phyloP scores from a whole-genome alignment of 2,113 vertebrate species.

The Isichthys henryi region DNA sequence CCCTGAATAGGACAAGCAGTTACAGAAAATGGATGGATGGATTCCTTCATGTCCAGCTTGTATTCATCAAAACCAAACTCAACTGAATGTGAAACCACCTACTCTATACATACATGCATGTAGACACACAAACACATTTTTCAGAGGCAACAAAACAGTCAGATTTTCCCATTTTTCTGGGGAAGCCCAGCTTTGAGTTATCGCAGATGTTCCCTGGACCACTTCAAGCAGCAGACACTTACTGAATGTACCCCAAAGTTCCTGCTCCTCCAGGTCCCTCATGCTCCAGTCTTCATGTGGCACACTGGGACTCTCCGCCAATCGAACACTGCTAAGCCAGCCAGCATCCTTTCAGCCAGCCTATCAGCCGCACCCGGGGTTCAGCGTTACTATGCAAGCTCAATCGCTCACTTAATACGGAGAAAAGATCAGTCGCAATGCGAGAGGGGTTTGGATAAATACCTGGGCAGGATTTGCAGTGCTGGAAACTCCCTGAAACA shows the following conservation, averaged over 20 bases:
- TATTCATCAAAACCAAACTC: conserved; percentile 29
- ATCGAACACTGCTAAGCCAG: conserved; percentile 23
- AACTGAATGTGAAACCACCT: conserved; percentile 25
- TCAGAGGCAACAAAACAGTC: conserved; percentile 21
- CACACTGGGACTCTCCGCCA: conserved; percentile 18
- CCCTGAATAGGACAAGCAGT: not conserved
- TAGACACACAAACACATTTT: not conserved
- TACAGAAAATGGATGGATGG: not conserved
- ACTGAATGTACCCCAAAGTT: conserved; percentile 28
- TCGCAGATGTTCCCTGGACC: conserved; percentile 41
- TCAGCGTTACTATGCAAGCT: conserved; percentile 19
- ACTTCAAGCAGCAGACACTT: conserved; percentile 31
- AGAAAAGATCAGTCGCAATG: conserved; percentile 24
- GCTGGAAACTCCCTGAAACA: conserved; percentile 29
- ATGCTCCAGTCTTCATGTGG: conserved; percentile 25
- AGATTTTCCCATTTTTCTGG: conserved; percentile 28
- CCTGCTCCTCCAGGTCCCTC: conserved; percentile 24
- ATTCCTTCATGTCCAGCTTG: not conserved
- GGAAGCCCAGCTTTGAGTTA: conserved; percentile 40
- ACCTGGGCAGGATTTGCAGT: conserved; percentile 12
- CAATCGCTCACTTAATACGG: conserved; percentile 30
- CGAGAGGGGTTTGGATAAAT: conserved; percentile 11
- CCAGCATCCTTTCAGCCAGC: conserved; percentile 20
- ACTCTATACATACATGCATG: not conserved
- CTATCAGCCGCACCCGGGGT: conserved; percentile 12